Evolutionary conservation across 2,888 invertebrate species (phyloP).

Genomic region (Druceiella hillmani): DNA sequence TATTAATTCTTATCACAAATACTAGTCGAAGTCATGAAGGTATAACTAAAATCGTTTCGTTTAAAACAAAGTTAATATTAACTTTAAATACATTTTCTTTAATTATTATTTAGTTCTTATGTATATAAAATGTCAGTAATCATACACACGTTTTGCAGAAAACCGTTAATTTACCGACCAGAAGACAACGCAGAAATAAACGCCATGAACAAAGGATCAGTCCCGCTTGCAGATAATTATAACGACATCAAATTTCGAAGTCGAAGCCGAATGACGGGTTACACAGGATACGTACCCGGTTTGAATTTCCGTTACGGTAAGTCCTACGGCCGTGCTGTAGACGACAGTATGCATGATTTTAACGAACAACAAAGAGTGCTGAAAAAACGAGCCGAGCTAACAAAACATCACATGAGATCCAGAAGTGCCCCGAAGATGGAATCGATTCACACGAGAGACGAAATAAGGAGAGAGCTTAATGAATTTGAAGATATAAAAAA

Average conservation of each 20-base stretch:
- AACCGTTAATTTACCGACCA: slow-evolving; percentile 51
- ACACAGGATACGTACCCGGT: slow-evolving; percentile 69
- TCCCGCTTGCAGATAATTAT: slow-evolving; percentile 40
- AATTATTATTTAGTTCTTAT: no score
- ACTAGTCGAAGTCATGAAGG: no score
- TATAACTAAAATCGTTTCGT: no score
- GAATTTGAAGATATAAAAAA: slow-evolving; percentile 50
- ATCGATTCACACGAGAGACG: slow-evolving; percentile 50
- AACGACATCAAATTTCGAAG: slow-evolving; percentile 39
- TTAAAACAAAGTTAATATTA: no score
- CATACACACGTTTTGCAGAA: slow-evolving; percentile 39
- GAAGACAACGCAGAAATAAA: slow-evolving; percentile 45
- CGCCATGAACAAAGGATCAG: slow-evolving; percentile 29
- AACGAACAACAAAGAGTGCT: slow-evolving; percentile 42
- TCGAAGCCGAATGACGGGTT: slow-evolving; percentile 59
- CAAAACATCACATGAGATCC: slow-evolving; percentile 42
- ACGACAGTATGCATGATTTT: slow-evolving; percentile 56
- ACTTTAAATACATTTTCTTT: no score
- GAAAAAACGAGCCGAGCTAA: slow-evolving; percentile 37
- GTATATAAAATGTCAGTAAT: no score
- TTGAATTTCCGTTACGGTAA: slow-evolving; percentile 58
- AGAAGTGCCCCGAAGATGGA: slow-evolving; percentile 54
- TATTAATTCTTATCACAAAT: no score
- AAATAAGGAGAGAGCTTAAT: slow-evolving; percentile 45
- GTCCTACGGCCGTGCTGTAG: slow-evolving; percentile 53